Percentiles rank a stretch among this genome's conserved stretches.
These are phyloP conservation scores for Anolis sagrei DNA, from an alignment of 2,113 vertebrate species.

Conservation along the genomic window DNA sequence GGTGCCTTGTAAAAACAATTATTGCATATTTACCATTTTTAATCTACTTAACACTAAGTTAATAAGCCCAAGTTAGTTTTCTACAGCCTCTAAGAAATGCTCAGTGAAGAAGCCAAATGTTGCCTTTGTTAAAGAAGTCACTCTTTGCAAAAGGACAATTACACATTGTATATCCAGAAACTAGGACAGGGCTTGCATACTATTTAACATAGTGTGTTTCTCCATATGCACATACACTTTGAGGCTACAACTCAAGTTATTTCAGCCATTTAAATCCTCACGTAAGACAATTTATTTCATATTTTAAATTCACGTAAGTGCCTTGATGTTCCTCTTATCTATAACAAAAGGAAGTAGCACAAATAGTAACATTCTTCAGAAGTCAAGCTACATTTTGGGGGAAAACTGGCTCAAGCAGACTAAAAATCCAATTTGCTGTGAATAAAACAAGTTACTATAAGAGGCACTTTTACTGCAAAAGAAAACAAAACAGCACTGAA, in stretches of 20 bases:
- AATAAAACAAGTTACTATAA: slow-evolving; percentile 30
- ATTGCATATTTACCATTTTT: slow-evolving; percentile 75
- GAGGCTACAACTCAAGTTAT: slow-evolving; percentile 37
- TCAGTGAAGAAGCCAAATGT: slow-evolving; percentile 48
- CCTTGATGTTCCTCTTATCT: slow-evolving; percentile 12
- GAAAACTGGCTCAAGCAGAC: slow-evolving; percentile 60
- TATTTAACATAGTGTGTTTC: background rate
- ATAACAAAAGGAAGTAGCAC: slow-evolving; percentile 53
- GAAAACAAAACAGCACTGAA: slow-evolving; percentile 17
- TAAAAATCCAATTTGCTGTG: slow-evolving; percentile 47
- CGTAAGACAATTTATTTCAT: slow-evolving; percentile 50
- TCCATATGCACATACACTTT: slow-evolving; percentile 28
- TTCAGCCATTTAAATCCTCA: slow-evolving; percentile 24
- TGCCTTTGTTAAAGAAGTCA: background rate
- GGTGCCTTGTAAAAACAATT: slow-evolving; percentile 67
- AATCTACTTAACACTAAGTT: slow-evolving; percentile 68
- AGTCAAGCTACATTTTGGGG: slow-evolving; percentile 54
- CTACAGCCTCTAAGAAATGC: slow-evolving; percentile 37
- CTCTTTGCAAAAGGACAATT: slow-evolving; percentile 8
- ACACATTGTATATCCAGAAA: background rate
- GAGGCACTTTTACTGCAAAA: slow-evolving; percentile 63
- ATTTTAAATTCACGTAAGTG: slow-evolving; percentile 49
- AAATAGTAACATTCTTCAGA: slow-evolving; percentile 41
- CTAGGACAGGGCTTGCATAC: background rate
- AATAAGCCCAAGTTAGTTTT: slow-evolving; percentile 55